Evolutionary conservation across 2,888 invertebrate genomes (phyloP).

Genomic region (Epicampocera succincta): DNA sequence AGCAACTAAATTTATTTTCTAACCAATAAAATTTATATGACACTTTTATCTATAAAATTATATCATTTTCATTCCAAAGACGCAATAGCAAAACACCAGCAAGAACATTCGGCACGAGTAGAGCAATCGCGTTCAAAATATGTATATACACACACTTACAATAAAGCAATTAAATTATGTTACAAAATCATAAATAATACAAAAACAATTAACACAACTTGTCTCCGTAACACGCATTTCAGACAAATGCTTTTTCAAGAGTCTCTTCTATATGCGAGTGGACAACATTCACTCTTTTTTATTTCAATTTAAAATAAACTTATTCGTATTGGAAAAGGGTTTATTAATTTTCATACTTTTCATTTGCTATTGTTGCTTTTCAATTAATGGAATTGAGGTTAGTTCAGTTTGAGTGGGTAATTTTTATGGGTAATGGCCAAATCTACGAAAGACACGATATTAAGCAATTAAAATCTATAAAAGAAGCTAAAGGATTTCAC

Average conservation of each 20-base stretch:
- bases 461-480: constrained; percentile 69
- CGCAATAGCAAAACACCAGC: neutral
- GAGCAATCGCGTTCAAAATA: no score
- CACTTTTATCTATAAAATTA: constrained; percentile 66
- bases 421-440: constrained; percentile 36
- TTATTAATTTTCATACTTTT: constrained; percentile 49
- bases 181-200: constrained; percentile 68
- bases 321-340: constrained; percentile 31
- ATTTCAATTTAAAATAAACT: constrained; percentile 30
- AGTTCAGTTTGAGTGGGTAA: constrained; percentile 2
- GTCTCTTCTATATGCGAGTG: neutral
- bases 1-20: constrained; percentile 27
- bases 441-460: constrained; percentile 62
- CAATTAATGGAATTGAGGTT: constrained; percentile 65
- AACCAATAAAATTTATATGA: constrained; percentile 60
- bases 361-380: constrained; percentile 31
- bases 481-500: constrained; percentile 66
- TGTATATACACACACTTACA: neutral
- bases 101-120: no score
- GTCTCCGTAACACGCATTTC: constrained; percentile 53
- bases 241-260: neutral
- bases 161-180: constrained; percentile 66
- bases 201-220: constrained; percentile 69
- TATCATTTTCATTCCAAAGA: constrained; percentile 38
- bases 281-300: constrained; percentile 4